Evolutionary conservation across 2,888 invertebrate species (phyloP).

Genomic region (Rugalucina vietnamica): DNA sequence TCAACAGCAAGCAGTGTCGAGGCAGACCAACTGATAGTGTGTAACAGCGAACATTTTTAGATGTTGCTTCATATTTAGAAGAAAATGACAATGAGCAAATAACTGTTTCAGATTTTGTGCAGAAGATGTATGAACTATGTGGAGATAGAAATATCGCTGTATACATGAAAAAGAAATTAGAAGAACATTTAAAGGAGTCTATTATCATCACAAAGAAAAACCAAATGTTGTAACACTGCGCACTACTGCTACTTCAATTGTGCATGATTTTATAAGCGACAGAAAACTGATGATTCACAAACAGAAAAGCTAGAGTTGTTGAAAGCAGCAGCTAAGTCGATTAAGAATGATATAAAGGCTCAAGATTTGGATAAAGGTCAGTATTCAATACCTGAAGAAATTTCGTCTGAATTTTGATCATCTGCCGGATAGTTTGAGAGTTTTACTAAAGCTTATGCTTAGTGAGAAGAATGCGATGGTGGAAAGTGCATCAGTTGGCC

Average conservation of each 20-base stretch:
- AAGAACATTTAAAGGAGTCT: conserved; percentile 57
- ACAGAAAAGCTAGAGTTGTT: conserved; percentile 24
- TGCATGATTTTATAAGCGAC: conserved; percentile 46
- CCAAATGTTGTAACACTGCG: conserved; percentile 61
- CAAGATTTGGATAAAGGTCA: conserved; percentile 19
- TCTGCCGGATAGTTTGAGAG: conserved; percentile 43
- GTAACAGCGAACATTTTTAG: neutral
- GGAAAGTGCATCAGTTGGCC: conserved; percentile 58
- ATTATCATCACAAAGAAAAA: conserved; percentile 55
- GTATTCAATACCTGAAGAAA: conserved; percentile 55
- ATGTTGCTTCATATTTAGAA: conserved; percentile 23
- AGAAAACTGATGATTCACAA: conserved; percentile 38
- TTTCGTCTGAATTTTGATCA: conserved; percentile 38
- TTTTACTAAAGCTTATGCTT: conserved; percentile 32
- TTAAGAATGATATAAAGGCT: conserved; percentile 64
- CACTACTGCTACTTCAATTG: conserved; percentile 45
- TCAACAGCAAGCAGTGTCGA: neutral
- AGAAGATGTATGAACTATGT: conserved; percentile 34
- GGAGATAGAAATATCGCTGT: conserved; percentile 16
- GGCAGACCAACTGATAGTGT: neutral
- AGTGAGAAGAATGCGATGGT: conserved; percentile 35
- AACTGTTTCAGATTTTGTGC: conserved; percentile 30
- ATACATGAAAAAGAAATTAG: conserved; percentile 57
- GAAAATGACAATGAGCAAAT: conserved; percentile 47
- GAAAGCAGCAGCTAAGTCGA: conserved; percentile 70